Percentiles rank a stretch among this genome's conserved stretches.
phyloP scores from a whole-genome alignment of 2,113 vertebrate species.

The Rousettus leschenaultii region DNA sequence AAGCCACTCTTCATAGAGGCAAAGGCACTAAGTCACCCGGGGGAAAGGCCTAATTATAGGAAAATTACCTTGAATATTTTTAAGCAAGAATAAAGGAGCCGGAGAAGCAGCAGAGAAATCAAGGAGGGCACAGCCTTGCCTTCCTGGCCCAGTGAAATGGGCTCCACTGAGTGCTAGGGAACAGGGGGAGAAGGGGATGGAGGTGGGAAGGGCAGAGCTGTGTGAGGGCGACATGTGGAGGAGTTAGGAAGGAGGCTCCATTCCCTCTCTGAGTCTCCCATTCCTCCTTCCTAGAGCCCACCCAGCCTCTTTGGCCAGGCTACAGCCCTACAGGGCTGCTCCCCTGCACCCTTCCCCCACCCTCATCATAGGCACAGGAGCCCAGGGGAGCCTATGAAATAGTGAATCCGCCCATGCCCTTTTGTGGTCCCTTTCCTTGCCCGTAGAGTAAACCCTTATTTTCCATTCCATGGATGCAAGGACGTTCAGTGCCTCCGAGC shows the following conservation, averaged over 20 bases:
- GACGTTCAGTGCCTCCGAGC: not conserved
- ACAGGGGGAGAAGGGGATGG: rapidly evolving
- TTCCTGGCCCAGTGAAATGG: not conserved
- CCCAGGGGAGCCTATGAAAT: not conserved
- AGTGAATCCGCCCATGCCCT: not conserved
- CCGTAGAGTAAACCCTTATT: not conserved
- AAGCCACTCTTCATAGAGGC: not conserved
- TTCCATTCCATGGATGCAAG: not conserved
- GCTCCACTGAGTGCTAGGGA: not conserved
- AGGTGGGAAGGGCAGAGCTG: not conserved
- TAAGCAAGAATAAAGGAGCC: not conserved
- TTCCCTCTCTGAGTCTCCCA: not conserved
- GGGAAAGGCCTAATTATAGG: not conserved
- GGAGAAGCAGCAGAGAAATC: not conserved
- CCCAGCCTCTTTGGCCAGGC: not conserved
- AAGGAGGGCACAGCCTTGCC: not conserved
- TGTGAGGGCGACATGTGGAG: not conserved
- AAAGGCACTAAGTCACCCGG: not conserved
- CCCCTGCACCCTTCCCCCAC: too few relatives aligned
- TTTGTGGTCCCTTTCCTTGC: not conserved
- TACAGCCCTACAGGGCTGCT: not conserved
- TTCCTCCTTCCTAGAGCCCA: not conserved
- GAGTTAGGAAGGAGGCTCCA: not conserved
- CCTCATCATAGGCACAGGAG: not conserved
- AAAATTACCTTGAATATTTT: not conserved